These are phyloP conservation scores for Sphecodes monilicornis DNA, from an alignment of 2,888 invertebrate species.

Conservation along the genomic window DNA sequence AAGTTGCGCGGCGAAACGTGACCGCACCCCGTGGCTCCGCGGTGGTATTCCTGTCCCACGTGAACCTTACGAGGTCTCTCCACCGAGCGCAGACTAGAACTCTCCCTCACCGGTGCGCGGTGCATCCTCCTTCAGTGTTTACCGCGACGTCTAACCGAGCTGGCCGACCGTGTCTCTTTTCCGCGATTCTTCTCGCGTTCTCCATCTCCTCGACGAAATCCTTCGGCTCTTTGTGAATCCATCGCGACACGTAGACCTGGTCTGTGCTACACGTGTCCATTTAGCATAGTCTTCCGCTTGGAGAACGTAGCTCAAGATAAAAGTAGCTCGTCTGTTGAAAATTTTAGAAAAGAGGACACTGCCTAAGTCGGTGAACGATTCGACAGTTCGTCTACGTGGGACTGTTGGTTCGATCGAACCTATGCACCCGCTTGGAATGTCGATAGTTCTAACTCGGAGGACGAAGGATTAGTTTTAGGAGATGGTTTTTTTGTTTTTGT, in stretches of 20 bases:
- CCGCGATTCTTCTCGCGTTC: background rate
- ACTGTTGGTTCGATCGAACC: too few relatives aligned
- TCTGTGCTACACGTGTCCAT: background rate
- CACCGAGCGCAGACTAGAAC: constrained; percentile 27
- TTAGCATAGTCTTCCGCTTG: too few relatives aligned
- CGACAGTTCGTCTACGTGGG: background rate
- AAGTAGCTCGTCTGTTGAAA: background rate
- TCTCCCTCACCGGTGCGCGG: constrained; percentile 50
- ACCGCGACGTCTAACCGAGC: constrained; percentile 25
- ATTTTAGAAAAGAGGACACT: background rate
- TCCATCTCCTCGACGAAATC: background rate
- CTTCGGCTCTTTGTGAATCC: background rate
- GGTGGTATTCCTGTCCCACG: constrained; percentile 62
- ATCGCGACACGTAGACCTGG: background rate
- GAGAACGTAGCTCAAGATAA: too few relatives aligned
- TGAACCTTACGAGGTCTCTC: constrained; percentile 52
- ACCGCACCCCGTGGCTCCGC: constrained; percentile 63
- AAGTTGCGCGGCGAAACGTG: constrained; percentile 67
- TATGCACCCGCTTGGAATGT: background rate
- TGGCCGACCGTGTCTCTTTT: background rate
- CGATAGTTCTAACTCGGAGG: background rate
- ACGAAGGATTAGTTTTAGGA: background rate
- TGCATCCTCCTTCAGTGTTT: constrained; percentile 52
- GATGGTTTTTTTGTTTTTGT: background rate
- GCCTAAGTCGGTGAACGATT: background rate